Conservation (phyloP, 2,113 vertebrate genomes). For the Trogon surrucura region DNA sequence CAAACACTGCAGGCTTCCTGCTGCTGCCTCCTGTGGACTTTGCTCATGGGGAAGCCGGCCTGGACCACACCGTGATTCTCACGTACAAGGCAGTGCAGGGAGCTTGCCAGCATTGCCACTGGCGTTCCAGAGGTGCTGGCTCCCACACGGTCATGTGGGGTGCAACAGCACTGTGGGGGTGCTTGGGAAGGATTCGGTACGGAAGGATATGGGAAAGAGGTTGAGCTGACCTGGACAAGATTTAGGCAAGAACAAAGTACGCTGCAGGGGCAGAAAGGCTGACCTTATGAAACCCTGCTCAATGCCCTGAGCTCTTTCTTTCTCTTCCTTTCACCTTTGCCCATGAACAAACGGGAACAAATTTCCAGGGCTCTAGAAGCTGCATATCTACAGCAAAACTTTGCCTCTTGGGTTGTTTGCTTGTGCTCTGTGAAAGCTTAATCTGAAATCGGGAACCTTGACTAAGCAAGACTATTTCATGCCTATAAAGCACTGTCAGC, state of each 20-base stretch:
- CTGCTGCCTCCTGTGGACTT: not conserved
- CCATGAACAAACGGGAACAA: not conserved
- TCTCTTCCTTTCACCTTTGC: not conserved
- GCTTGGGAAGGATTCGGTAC: not conserved
- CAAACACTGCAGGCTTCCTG: not conserved
- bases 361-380: not conserved
- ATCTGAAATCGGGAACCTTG: not conserved
- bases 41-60: not conserved
- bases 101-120: not conserved
- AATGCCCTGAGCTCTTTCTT: not conserved
- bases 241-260: not conserved
- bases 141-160: not conserved
- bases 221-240: not conserved
- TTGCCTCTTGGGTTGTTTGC: not conserved
- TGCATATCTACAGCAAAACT: not conserved
- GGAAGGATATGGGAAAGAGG: not conserved
- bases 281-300: not conserved
- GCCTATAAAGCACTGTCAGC: not conserved
- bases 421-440: not conserved
- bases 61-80: not conserved
- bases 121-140: not conserved
- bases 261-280: not conserved
- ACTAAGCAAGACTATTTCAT: not conserved
- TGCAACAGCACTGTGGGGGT: fast-evolving
- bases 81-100: fast-evolving